Evolutionary conservation across 2,797 vertebrate species (phyloP).

Genomic region (Psittacula echo): DNA sequence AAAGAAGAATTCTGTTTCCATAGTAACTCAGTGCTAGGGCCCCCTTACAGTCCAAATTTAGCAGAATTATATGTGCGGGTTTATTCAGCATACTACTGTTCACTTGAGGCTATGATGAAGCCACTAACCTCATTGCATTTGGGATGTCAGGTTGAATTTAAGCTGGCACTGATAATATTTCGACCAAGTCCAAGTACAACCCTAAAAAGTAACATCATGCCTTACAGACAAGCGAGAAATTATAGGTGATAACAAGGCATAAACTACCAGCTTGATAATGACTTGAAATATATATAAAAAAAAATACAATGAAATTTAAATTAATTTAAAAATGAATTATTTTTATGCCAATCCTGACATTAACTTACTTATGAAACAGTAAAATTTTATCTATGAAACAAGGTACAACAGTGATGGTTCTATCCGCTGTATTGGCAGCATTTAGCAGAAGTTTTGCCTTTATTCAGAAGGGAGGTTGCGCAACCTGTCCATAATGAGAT

Average conservation of each 20-base stretch:
- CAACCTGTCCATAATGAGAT: not conserved
- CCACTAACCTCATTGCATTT: slow-evolving; percentile 50
- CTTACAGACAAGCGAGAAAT: not conserved
- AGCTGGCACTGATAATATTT: not conserved
- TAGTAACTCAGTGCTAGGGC: slow-evolving; percentile 75
- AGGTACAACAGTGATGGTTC: not conserved
- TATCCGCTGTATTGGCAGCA: not conserved
- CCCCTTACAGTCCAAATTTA: slow-evolving; percentile 78
- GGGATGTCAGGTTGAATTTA: slow-evolving; percentile 43
- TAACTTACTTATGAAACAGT: not conserved
- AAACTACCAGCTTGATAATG: not conserved
- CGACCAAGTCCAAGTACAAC: not conserved
- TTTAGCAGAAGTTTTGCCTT: not conserved
- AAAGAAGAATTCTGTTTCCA: slow-evolving; percentile 77
- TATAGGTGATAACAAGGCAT: not conserved
- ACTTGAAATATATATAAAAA: not conserved
- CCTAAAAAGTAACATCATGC: not conserved
- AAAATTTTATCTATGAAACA: not conserved
- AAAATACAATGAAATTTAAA: not conserved
- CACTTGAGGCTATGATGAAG: slow-evolving; percentile 53
- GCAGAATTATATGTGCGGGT: slow-evolving; percentile 67
- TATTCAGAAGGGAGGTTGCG: not conserved
- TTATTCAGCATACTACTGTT: slow-evolving; percentile 67
- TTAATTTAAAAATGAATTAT: not conserved
- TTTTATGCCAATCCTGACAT: not conserved